A percentile compares a stretch with the other conserved stretches of the same genome.
These are phyloP conservation scores for Tenthredo amoena DNA, from an alignment of 2,888 invertebrate genomes.

Conservation along the genomic window DNA sequence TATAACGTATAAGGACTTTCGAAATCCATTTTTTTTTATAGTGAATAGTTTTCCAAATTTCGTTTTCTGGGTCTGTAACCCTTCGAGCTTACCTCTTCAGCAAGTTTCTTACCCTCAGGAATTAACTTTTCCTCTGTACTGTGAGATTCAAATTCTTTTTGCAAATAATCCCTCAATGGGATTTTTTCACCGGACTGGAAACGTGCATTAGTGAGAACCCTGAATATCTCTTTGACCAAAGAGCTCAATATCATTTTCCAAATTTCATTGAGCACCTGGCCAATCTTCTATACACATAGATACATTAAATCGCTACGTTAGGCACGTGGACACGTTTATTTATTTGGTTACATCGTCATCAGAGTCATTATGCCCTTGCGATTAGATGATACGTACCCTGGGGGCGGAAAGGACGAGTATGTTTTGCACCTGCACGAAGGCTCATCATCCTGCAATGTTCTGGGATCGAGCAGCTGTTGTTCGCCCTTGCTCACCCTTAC, in stretches of 20 bases:
- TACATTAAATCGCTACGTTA: not conserved
- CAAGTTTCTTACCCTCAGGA: not conserved
- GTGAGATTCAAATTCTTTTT: not conserved
- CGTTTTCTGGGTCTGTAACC: not conserved
- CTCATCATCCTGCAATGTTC: constrained; percentile 36
- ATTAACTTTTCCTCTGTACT: not conserved
- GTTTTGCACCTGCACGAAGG: constrained; percentile 51
- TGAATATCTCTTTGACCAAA: not conserved
- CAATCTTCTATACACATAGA: not conserved
- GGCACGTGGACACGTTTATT: constrained; percentile 27
- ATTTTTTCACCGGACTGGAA: too few relatives aligned
- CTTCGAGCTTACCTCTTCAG: not conserved
- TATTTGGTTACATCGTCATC: constrained; percentile 41
- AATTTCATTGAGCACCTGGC: constrained; percentile 18
- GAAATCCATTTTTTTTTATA: too few relatives aligned
- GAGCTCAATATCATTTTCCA: not conserved
- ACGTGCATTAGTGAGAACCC: too few relatives aligned
- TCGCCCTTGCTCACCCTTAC: constrained; percentile 33
- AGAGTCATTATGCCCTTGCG: constrained; percentile 32
- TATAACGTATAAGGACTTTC: not conserved
- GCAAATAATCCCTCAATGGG: too few relatives aligned
- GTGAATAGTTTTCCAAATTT: not conserved
- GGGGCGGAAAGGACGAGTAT: constrained; percentile 29
- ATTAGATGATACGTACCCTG: not conserved
- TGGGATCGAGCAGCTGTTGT: constrained; percentile 47